phyloP scores from a whole-genome alignment of 1,140 invertebrate species.

The Lepidurus apus region DNA sequence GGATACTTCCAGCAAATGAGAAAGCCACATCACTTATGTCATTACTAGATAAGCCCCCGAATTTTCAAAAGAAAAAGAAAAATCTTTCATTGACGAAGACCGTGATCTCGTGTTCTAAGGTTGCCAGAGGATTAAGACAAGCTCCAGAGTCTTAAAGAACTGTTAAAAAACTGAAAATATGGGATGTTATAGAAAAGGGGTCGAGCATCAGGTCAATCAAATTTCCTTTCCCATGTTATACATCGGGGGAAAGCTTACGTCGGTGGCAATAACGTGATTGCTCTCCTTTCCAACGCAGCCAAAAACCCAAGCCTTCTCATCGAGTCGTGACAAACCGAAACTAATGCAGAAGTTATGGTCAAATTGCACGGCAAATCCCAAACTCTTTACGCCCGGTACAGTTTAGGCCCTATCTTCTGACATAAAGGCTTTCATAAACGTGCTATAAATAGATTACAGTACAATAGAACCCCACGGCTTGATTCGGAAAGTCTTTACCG shows the following conservation, averaged over 20 bases:
- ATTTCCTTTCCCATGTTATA: background rate
- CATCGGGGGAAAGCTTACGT: background rate
- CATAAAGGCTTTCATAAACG: too few relatives aligned
- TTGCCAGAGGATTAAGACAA: background rate
- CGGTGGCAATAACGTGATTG: background rate
- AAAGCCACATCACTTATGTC: too few relatives aligned
- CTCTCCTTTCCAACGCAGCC: background rate
- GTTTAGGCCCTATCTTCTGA: too few relatives aligned
- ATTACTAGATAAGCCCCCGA: too few relatives aligned
- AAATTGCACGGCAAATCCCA: background rate
- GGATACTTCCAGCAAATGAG: too few relatives aligned
- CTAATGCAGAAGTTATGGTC: background rate
- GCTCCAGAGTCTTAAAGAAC: too few relatives aligned
- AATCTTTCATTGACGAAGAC: too few relatives aligned
- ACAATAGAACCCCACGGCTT: too few relatives aligned
- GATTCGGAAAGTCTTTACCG: background rate
- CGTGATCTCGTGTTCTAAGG: background rate
- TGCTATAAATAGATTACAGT: too few relatives aligned
- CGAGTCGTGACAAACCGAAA: background rate
- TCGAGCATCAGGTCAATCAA: constrained; percentile 12
- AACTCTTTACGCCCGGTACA: too few relatives aligned
- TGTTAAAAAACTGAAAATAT: too few relatives aligned
- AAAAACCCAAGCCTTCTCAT: background rate
- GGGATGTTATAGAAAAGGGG: background rate
- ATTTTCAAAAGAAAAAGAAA: too few relatives aligned